Percentiles rank a stretch among this genome's conserved stretches.
Evolutionary conservation across 2,797 vertebrate species (phyloP).

Genomic region (Miichthys miiuy): DNA sequence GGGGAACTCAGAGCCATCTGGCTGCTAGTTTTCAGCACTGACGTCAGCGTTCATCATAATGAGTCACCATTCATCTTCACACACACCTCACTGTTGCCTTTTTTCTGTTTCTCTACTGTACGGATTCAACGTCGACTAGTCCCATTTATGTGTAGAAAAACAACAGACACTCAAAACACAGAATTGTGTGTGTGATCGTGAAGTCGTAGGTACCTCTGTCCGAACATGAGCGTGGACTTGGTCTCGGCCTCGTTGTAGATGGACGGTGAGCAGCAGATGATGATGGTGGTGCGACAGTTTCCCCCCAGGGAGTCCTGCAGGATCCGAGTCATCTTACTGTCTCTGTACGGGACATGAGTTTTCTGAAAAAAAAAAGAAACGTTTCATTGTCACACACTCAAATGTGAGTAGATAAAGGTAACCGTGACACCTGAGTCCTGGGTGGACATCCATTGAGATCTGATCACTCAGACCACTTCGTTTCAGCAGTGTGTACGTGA

Average conservation of each 20-base stretch:
- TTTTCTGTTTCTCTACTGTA: background rate
- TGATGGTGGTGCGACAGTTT: conserved; percentile 95
- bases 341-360: conserved; percentile 89
- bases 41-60: conserved; percentile 13
- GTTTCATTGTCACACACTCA: rapidly evolving
- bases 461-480: no score
- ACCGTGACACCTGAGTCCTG: background rate
- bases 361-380: conserved; percentile 80
- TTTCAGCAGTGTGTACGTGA: no score
- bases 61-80: conserved; percentile 2
- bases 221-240: conserved; percentile 95
- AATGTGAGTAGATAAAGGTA: rapidly evolving
- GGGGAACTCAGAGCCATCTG: conserved; percentile 63
- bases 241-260: conserved; percentile 95
- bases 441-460: no score
- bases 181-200: no score
- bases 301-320: conserved; percentile 96
- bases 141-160: no score
- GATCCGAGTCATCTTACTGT: conserved; percentile 97
- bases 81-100: background rate
- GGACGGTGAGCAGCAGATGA: conserved; percentile 96
- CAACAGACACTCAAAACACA: no score
- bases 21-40: conserved; percentile 5
- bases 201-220: conserved; percentile 84
- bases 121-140: no score